A percentile compares a stretch with the other conserved stretches of the same genome.
Evolutionary conservation across 2,888 invertebrate genomes (phyloP).

Genomic region (Strigamia transsilvanica): DNA sequence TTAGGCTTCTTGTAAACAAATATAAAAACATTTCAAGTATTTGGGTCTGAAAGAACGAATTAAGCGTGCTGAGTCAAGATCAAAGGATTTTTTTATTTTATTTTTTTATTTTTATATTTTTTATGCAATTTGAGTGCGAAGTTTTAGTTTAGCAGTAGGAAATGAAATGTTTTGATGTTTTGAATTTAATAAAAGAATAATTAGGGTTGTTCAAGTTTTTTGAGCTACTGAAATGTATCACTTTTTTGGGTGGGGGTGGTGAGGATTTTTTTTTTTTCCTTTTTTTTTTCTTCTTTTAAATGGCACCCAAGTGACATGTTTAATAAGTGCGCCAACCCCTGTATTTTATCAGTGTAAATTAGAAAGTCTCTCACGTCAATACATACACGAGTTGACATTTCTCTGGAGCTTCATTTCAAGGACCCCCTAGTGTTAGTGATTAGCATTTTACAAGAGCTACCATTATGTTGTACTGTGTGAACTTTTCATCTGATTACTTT

Average conservation of each 20-base stretch:
- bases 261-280: background rate
- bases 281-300: conserved; percentile 1
- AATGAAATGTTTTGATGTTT: background rate
- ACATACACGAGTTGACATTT: conserved; percentile 30
- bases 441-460: conserved; percentile 45
- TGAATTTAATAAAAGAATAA: conserved; percentile 9
- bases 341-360: conserved; percentile 43
- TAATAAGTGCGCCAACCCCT: conserved; percentile 36
- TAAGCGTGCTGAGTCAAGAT: background rate
- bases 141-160: background rate
- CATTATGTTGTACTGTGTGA: conserved; percentile 41
- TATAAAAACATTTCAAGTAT: background rate
- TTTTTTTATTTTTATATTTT: background rate
- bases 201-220: background rate
- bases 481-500: conserved; percentile 43
- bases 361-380: conserved; percentile 45
- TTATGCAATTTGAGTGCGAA: background rate
- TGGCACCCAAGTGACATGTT: conserved; percentile 2
- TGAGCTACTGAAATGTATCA: no score
- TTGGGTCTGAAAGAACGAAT: background rate
- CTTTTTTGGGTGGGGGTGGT: no score
- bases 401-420: conserved; percentile 35
- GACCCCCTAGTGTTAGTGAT: conserved; percentile 42
- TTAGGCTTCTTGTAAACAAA: background rate
- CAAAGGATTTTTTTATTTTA: background rate